These are phyloP conservation scores for Dallia pectoralis DNA, from an alignment of 2,797 vertebrate species.

Conservation along the genomic window DNA sequence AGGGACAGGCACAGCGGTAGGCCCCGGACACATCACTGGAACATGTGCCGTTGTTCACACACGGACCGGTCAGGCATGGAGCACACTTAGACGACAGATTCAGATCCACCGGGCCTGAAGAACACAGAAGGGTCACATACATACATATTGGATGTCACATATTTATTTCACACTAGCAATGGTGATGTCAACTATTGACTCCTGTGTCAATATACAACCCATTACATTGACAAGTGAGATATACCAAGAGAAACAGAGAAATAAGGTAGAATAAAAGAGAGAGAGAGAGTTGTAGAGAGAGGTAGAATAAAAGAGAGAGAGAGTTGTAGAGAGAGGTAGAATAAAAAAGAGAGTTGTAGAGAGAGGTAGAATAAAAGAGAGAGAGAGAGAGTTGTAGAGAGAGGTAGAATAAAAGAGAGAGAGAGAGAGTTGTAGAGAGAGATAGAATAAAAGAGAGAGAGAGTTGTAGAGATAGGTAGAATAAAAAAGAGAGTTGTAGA, in stretches of 20 bases:
- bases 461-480: background rate
- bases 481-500: background rate
- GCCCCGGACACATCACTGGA: slow-evolving; percentile 79
- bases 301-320: background rate
- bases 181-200: too few relatives aligned
- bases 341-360: slow-evolving; percentile 8
- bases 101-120: slow-evolving; percentile 84
- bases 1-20: slow-evolving; percentile 90
- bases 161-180: too few relatives aligned
- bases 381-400: background rate
- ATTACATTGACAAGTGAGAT: too few relatives aligned
- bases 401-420: background rate
- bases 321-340: slow-evolving; percentile 4
- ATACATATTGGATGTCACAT: slow-evolving; percentile 9
- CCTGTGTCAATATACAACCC: too few relatives aligned
- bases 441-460: background rate
- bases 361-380: background rate
- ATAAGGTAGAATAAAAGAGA: slow-evolving; percentile 8
- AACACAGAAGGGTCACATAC: slow-evolving; percentile 20
- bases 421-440: slow-evolving; percentile 13
- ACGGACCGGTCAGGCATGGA: slow-evolving; percentile 88
- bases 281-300: background rate
- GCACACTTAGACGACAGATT: slow-evolving; percentile 88
- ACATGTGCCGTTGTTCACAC: slow-evolving; percentile 93
- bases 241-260: background rate